Evolutionary conservation across 2,888 invertebrate species (phyloP).

Genomic region (Phlogophora meticulosa): DNA sequence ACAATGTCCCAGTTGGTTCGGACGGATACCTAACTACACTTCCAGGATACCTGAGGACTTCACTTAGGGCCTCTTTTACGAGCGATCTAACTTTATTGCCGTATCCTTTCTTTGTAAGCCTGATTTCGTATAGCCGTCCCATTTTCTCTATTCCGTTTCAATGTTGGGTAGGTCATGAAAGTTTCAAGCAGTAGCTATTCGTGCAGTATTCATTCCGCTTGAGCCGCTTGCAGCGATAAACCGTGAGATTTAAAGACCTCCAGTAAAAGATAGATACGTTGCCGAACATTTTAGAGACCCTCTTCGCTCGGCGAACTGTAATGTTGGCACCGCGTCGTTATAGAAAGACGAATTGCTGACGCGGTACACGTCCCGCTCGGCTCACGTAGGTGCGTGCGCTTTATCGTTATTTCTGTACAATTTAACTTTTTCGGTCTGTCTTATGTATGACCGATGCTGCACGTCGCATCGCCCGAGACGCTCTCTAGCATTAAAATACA

Average conservation of each 20-base stretch:
- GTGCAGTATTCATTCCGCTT: constrained; percentile 43
- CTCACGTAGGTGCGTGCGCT: neutral
- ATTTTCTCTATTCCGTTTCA: constrained; percentile 15
- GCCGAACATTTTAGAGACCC: constrained; percentile 16
- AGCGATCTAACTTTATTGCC: constrained; percentile 14
- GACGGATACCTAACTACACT: neutral
- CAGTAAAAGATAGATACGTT: constrained; percentile 37
- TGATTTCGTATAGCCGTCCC: constrained; percentile 15
- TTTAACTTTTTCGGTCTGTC: neutral
- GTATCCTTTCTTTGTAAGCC: constrained; percentile 16
- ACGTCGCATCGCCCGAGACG: no score
- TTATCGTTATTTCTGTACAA: neutral
- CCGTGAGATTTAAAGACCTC: constrained; percentile 45
- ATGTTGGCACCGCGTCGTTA: constrained; percentile 11
- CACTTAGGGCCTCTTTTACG: constrained; percentile 24
- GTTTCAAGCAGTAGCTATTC: constrained; percentile 30
- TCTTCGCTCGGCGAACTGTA: constrained; percentile 7
- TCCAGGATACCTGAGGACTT: constrained; percentile 19
- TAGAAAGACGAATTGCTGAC: constrained; percentile 29
- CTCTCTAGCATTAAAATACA: neutral
- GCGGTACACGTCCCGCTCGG: neutral
- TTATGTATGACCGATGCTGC: neutral
- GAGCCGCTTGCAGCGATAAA: constrained; percentile 47
- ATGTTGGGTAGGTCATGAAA: constrained; percentile 34
- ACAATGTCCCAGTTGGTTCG: constrained; percentile 5